Base-by-base conservation (phyloP, 2,888 invertebrate species). In the Craniophora ligustri region DNA sequence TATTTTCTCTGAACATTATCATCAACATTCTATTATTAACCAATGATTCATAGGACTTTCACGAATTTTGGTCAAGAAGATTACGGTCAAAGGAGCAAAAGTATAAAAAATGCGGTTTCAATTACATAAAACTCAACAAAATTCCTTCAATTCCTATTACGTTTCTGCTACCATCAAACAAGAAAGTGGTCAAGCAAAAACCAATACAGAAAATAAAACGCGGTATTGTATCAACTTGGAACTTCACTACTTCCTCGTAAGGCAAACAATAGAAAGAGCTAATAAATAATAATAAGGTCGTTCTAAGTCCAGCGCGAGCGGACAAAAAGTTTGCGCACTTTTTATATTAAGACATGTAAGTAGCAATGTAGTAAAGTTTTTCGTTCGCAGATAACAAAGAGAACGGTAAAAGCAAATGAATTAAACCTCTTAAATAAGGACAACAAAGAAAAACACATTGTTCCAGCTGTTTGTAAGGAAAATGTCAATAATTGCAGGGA, bases 401-500 rank as follows among this genome's bases (percentile, higher is more conserved):
- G 3, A 46, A 35, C n/a, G 34, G 19, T 35, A 50, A 38, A 60
- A 64, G 34, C 38, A 57, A 57, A 49, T 54, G 40, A 57, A 57
- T 31, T 35, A 34, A 54, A 48, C 13, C 26, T 19, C 10, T 21
- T 28, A 47, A 40, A 56, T 46, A 41, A 53, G 47, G 2, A 31
- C 11, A 47, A 31, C 19, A 30, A 46, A 57, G 35, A 14, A 42
- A 42, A 41, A 58, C 18, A 47, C n/a, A 30, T 11, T 46, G 13
- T 41, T 34, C 53, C 10, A 15, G 26, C 11, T 8, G 35, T 31
- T 38, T 32, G 21, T 5, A 18, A 16, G 15, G 56, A 51, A 57
- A 56, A 59, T 61, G 61, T 56, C 68, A 60, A 73, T 75, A 75
- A 76, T 76, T 73, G 73, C 58, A 49, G 65, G 38, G 41, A 41